Base-by-base conservation (phyloP, 2,797 vertebrate genomes). In the Luscinia luscinia region DNA sequence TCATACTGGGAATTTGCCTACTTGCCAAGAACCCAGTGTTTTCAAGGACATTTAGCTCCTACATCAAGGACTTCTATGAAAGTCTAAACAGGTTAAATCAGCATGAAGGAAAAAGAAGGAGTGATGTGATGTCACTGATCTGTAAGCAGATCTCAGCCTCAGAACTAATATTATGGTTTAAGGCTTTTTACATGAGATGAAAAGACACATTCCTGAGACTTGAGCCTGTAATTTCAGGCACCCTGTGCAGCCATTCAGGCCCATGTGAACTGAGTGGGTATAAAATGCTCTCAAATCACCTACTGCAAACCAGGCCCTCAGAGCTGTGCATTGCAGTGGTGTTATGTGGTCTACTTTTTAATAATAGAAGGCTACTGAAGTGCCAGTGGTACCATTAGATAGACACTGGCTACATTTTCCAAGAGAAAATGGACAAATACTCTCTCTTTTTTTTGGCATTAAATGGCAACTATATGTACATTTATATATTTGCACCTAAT, bases 1-100 rank as follows among this genome's bases (percentile, higher is more conserved):
- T 95, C 96, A 93, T 93, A 95, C 90, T 93, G 93, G 95, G 95
- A 95, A 95, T 96, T 95, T 93, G 94, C 94, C 95, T 96, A 94
- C 83, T 96, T 96, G 96, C 94, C 96, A 96, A 94, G 94, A 95
- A 83, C 84, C 91, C 58, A 40, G 73, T 57, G 94, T 95, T 96
- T 96, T 93, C 93, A 96, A 96, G 95, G 94, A 91, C 95, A 9
- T 92, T 93, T 84, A 85, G 79, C 84, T 93, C 76, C 76, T 94
- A 48, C 76, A 91, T 89, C 79, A 96, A 96, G 95, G 94, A 91
- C 94, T 89, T 84, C 17, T 75, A 14, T 92, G 84, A 78, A 95
- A 96, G 89, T 93, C 94, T 92, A 94, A 96, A 96, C 94, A 95
- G 93, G 92, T 95, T 95, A 93, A 94, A 92, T 92, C 95, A 96